Evolutionary conservation across 2,113 vertebrate species (phyloP).

Genomic region (Crotalus tigris): DNA sequence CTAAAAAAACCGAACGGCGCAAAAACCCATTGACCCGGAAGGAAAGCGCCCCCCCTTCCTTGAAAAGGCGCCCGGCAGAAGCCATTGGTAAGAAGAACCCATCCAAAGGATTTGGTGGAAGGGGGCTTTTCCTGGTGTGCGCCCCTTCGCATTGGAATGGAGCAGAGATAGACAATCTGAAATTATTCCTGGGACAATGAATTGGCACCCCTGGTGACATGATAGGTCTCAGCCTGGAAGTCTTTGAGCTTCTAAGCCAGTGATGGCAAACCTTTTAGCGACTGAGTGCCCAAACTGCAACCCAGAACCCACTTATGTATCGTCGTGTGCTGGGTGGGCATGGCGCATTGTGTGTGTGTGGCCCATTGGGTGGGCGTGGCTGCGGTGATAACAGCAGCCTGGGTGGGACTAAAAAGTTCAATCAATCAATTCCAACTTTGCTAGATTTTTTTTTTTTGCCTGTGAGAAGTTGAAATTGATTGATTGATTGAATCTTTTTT

Average conservation of each 20-base stretch:
- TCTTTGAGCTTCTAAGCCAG: neutral
- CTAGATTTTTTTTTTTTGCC: no score
- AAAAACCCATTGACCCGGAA: slow-evolving; percentile 90
- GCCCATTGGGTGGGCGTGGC: no score
- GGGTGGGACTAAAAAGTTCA: no score
- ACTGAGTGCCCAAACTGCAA: no score
- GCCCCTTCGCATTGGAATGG: neutral
- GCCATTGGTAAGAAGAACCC: slow-evolving; percentile 69
- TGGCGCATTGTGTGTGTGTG: no score
- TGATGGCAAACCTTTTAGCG: no score
- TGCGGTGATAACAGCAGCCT: no score
- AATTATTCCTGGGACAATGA: neutral
- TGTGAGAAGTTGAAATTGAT: no score
- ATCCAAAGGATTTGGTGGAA: neutral
- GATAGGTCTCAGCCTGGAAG: neutral
- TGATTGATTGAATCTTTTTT: no score
- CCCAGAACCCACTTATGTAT: no score
- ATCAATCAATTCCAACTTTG: no score
- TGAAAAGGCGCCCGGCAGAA: slow-evolving; percentile 78
- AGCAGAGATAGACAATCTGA: neutral
- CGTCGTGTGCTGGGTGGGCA: no score
- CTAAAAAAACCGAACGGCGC: slow-evolving; percentile 85
- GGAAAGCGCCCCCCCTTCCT: slow-evolving; percentile 83
- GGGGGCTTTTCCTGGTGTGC: neutral
- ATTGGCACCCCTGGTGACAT: neutral